Percentiles rank a stretch among this genome's conserved stretches.
phyloP scores from a whole-genome alignment of 2,888 invertebrate species.

The Embidobia sp. region DNA sequence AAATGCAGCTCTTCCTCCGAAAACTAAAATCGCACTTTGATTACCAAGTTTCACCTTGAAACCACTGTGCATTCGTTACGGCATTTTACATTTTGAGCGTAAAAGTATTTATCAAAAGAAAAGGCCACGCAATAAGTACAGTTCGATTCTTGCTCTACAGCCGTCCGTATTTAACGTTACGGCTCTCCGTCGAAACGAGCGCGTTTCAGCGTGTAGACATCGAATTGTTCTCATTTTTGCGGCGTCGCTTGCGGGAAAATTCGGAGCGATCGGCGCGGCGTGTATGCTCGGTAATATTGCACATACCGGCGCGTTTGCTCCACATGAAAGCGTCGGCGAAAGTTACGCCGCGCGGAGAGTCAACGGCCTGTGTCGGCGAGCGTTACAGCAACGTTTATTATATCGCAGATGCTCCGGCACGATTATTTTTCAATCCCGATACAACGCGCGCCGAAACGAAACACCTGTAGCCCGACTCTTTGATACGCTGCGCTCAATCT shows the following conservation, averaged over 20 bases:
- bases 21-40: too few relatives aligned
- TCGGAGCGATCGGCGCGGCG: constrained; percentile 26
- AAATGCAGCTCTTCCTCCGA: too few relatives aligned
- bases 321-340: constrained; percentile 78
- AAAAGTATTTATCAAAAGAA: too few relatives aligned
- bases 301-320: constrained; percentile 69
- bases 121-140: too few relatives aligned
- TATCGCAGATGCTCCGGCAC: constrained; percentile 60
- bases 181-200: constrained; percentile 4
- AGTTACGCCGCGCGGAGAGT: constrained; percentile 74
- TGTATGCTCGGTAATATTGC: constrained; percentile 54
- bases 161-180: too few relatives aligned
- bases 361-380: constrained; percentile 74
- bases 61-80: too few relatives aligned
- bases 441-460: constrained; percentile 56
- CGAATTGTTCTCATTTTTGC: constrained; percentile 52
- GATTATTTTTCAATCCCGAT: constrained; percentile 64
- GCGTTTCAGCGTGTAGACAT: constrained; percentile 12
- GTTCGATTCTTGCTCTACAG: too few relatives aligned
- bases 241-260: constrained; percentile 44
- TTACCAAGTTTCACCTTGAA: too few relatives aligned
- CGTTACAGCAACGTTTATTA: constrained; percentile 64
- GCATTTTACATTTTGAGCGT: too few relatives aligned
- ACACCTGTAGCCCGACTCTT: constrained; percentile 57
- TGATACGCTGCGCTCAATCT: constrained; percentile 48